Conservation (phyloP, 1,140 invertebrate species). For the Helicoverpa armigera region DNA sequence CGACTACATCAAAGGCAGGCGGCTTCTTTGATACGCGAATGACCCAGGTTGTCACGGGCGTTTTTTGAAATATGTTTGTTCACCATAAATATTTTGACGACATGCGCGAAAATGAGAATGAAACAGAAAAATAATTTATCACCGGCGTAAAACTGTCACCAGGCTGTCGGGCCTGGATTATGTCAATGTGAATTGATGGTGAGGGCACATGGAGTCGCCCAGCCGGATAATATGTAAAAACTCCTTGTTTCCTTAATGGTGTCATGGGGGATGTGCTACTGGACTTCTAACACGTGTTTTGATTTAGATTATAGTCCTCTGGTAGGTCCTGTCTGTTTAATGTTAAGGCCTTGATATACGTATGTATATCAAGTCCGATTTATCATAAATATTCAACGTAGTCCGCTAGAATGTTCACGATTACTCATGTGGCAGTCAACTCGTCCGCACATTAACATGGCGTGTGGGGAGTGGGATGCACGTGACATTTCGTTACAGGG, state of each 20-base stretch:
- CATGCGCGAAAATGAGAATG: constrained; percentile 33
- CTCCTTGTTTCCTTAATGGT: constrained; percentile 27
- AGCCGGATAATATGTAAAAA: constrained; percentile 12
- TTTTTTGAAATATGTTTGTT: constrained; percentile 70
- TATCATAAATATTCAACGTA: constrained; percentile 25
- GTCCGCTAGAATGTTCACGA: constrained; percentile 9
- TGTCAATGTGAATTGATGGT: constrained; percentile 28
- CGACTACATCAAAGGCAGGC: constrained; percentile 72
- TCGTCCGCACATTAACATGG: constrained; percentile 30
- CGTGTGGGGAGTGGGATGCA: constrained; percentile 28
- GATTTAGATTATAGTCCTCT: neutral
- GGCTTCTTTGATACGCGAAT: constrained; percentile 70
- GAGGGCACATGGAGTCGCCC: constrained; percentile 16
- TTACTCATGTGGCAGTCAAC: constrained; percentile 12
- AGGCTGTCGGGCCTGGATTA: constrained; percentile 32
- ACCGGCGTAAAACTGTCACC: constrained; percentile 34
- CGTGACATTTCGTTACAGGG: constrained; percentile 35
- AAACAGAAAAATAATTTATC: constrained; percentile 44
- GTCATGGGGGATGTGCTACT: neutral
- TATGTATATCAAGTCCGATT: neutral
- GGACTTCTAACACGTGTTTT: neutral
- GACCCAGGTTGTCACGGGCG: constrained; percentile 73
- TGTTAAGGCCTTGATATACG: neutral
- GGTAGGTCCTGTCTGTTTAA: neutral
- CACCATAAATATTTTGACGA: constrained; percentile 53